Evolutionary conservation across 2,113 vertebrate species (phyloP), one percentile per base, ranked within the genome.

Genomic region (Empidonax alnorum): DNA sequence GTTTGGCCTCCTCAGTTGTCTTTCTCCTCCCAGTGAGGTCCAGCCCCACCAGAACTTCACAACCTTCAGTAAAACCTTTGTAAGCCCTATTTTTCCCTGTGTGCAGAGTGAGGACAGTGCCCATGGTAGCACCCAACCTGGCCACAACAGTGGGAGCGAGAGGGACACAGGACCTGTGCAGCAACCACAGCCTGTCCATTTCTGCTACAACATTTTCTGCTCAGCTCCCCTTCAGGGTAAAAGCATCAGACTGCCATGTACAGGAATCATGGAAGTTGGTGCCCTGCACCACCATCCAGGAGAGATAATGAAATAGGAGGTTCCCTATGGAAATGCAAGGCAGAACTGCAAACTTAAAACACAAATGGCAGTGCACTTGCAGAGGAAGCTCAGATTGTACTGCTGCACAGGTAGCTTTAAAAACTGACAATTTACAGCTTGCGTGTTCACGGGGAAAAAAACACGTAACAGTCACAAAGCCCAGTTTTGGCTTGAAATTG

Each of bases 51-150:
- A 81, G 65, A 87, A 44, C 8, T 67, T 66, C 10, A n/a, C 13
- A 53, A 2, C 8, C 3, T 74, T 63, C n/a, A 31, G n/a, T 37
- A 58, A 88, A 62, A 62, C 31, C 63, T 66, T 46, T 46, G 24
- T 22, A 21, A 67, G 20, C 8, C 24, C 17, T 6, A n/a, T 13
- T 52, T 84, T 59, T 14, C 28, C 37, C 27, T 9, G 20, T n/a
- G 46, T 49, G 24, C 49, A 7, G 10, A 9, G 10, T 19, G 28
- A 30, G 30, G 20, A 35, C 0, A 0, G 44, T 73, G 62, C 11
- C 47, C 4, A 0, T 28, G 35, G 35, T 13, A 53, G 46, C 17
- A 30, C 24, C 6, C 49, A 68, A 47, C 47, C 39, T 1, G 5
- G 33, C 20, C 53, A 39, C 25, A 44, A 8, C 24, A 21, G 2